Evolutionary conservation across 2,113 vertebrate species (phyloP), one percentile per base, ranked within the genome.

Genomic region (Rhombomys opimus): DNA sequence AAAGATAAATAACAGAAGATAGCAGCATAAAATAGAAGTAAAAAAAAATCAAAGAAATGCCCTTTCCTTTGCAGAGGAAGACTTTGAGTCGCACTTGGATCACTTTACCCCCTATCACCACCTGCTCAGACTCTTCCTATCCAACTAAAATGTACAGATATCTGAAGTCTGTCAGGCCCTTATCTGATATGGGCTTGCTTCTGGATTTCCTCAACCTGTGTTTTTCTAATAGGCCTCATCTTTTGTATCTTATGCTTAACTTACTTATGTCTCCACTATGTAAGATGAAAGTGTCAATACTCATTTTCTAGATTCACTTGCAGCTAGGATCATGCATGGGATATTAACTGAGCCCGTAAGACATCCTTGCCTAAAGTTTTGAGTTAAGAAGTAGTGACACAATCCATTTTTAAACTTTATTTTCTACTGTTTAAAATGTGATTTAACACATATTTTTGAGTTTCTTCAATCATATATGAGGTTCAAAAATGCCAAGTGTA

Each of bases 1-100:
- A 89, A 32, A 94, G 95, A 95, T 86, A 95, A 95, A 96, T 87
- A 80, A 67, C 27, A 54, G 68, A 87, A 85, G 59, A 78, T 14
- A 90, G 46, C 57, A 88, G 25, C 17, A n/a, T n/a, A 84, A 23
- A 35, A 87, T 46, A 82, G 41, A 85, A 93, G 61, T 63, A 41
- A 30, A 23, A 87, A 78, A 75, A 41, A 91, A 57, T 73, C 52
- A 81, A 81, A 80, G 8, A n/a, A 1, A 7, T 7, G 15, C 10
- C 41, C 57, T 93, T 32, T 82, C 13, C 3, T 77, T 7, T 23
- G 2, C 27, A 41, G 35, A 50, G 50, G 52, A 22, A 25, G 20
- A 46, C 30, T 59, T 59, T 84, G 46, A n/a, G 23, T 27, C 18
- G 5, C 3, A 14, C 38, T 50, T 38, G 3, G 67, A 27, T 41